Evolutionary conservation across 2,797 vertebrate genomes (phyloP), one percentile per base, ranked within the genome.

Genomic region (Capromys pilorides): DNA sequence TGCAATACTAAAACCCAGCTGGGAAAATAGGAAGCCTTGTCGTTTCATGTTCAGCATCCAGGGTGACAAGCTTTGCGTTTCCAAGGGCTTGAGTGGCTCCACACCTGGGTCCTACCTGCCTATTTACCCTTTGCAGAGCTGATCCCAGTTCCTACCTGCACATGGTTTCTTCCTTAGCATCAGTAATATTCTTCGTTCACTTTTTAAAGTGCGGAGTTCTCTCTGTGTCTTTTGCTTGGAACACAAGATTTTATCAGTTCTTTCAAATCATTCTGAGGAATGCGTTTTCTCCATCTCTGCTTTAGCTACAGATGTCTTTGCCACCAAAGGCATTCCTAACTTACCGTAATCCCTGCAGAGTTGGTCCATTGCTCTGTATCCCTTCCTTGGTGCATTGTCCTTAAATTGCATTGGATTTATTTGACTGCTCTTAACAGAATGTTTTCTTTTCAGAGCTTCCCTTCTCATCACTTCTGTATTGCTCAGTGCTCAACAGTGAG

Each of bases 391-490:
- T n/a, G 45, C 2, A 4, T 73, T 28, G 26, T 45, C 66, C 13
- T 80, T 86, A 36, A 39, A 82, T 88, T 39, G 0, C 59, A 51
- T 57, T 91, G 75, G 28, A n/a, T 75, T 75, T 93, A 36, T 71
- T 88, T 62, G 79, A 36, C 86, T 86, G 33, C 67, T 93, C 21
- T 5, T 67, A 71, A 54, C 16, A 71, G 59, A 77, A 59, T 4
- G 22, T 10, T 91, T 97, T 89, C 66, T 21, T 79, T 92, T 18
- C 33, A 64, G 36, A 94, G 51, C 57, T 77, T 12, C 36, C 78
- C 62, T 91, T 57, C 66, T 73, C 33, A 22, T 64, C 36, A 3
- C 39, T 8, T 75, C 16, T 59, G 45, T 5, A 5, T 82, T 67
- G 26, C 57, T 62, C 62, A 59, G 62, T 85, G 31, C 22, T 64